Conservation (phyloP, 2,888 invertebrate genomes). For the Allacma fusca region DNA sequence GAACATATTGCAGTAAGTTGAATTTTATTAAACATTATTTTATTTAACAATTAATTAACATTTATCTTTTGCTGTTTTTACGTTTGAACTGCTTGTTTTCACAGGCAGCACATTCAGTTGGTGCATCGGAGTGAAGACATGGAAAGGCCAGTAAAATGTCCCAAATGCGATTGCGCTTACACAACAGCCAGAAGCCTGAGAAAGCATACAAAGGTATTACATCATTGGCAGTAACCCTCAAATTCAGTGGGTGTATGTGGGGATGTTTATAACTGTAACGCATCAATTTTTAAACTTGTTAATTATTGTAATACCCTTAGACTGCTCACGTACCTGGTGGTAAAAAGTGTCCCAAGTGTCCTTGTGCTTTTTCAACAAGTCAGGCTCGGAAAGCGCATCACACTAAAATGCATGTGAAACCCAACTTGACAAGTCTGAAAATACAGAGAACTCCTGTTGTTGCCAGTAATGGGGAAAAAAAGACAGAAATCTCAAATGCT, state of each 20-base stretch:
- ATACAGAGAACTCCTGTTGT: not conserved
- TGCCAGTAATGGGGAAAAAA: not conserved
- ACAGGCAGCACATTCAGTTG: constrained; percentile 16
- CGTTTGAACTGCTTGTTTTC: not conserved
- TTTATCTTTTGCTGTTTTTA: not conserved
- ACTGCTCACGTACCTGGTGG: constrained; percentile 37
- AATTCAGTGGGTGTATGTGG: not conserved
- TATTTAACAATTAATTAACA: not conserved
- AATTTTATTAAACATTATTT: not conserved
- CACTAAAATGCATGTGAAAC: constrained; percentile 37
- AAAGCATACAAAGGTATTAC: constrained; percentile 29
- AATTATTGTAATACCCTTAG: constrained; percentile 6
- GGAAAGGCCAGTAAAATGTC: constrained; percentile 13
- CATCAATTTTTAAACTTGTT: not conserved
- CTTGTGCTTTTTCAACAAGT: constrained; percentile 34
- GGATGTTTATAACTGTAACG: too few relatives aligned
- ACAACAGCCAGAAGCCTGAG: constrained; percentile 25
- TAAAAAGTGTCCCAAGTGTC: constrained; percentile 35
- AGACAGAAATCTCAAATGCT: not conserved
- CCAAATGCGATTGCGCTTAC: constrained; percentile 19
- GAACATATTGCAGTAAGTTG: constrained; percentile 21
- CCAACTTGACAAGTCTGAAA: constrained; percentile 16
- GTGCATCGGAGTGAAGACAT: not conserved
- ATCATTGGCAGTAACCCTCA: too few relatives aligned
- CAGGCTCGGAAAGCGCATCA: constrained; percentile 28